Base-by-base conservation (phyloP, 2,888 invertebrate species). In the Oxyscelio sp. region DNA sequence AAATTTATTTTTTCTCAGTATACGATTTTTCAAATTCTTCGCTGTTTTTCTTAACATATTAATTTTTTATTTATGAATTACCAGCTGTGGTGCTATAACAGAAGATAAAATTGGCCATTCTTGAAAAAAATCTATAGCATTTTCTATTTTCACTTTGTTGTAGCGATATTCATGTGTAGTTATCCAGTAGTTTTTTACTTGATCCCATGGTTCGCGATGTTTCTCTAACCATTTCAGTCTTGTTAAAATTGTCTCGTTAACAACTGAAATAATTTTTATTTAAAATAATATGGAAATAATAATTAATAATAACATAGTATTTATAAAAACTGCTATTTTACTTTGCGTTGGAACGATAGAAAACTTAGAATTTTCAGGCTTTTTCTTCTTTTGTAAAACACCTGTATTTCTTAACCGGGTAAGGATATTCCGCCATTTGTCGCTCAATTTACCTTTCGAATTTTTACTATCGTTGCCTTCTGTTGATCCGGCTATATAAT, bases 41-140 rank as follows among this genome's bases (percentile, higher is more conserved):
- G n/a, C n/a, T n/a, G n/a, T n/a, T n/a, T n/a, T n/a, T n/a, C n/a
- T n/a, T n/a, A n/a, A n/a, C n/a, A 22, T 48, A 48, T 17, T 15
- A 19, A 17, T 48, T 48, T 2, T 52, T 52, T 52, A 9, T 13
- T 24, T 8, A 24, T 24, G 15, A 52, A 21, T 34, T 61, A 78
- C 78, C 17, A 78, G 34, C 31, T 54, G 43, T 8, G 54, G 54
- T 5, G n/a, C 78, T 15, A 78, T 1, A 52, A n/a, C 11, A n/a
- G 68, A 70, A 13, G 21, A 9, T 19, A 78, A 54, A 21, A 78
- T 68, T 17, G 78, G 78, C 78, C 78, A 78, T 31, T 78, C 70
- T 54, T 61, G 0, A 21, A 68, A 70, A 19, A 68, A 13, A 6
- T 48, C 38, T 38, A 48, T 13, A 8, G 8, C 40, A n/a, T 21